Conservation (phyloP, 64 coral and sea anemone genomes). For the Pachyseris speciosa region DNA sequence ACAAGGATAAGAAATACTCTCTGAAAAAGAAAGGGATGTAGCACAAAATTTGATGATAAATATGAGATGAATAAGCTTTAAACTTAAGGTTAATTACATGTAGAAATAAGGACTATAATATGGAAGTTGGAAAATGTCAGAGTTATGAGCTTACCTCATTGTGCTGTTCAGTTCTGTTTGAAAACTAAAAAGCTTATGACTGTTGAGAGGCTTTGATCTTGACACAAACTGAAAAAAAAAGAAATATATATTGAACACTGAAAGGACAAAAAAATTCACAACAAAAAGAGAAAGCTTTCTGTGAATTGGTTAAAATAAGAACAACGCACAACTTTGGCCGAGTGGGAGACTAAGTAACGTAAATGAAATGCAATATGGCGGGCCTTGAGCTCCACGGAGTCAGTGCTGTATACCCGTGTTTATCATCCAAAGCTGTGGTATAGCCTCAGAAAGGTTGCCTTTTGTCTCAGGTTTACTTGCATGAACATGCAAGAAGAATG, state of each 20-base stretch:
- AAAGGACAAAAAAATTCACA: neutral
- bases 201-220: slow-evolving; percentile 81
- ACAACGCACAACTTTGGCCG: neutral
- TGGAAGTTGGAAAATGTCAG: too few relatives aligned
- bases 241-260: neutral
- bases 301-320: too few relatives aligned
- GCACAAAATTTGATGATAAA: neutral
- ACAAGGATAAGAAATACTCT: neutral
- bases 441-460: too few relatives aligned
- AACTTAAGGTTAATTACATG: too few relatives aligned
- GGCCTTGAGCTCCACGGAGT: too few relatives aligned
- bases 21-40: neutral
- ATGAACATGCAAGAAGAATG: too few relatives aligned
- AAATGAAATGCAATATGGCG: neutral
- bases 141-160: slow-evolving; percentile 83
- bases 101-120: too few relatives aligned
- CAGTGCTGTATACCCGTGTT: too few relatives aligned
- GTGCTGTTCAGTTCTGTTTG: slow-evolving; percentile 94
- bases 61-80: neutral
- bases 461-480: too few relatives aligned
- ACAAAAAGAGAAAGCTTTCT: neutral
- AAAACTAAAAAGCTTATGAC: slow-evolving; percentile 84
- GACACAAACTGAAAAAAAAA: slow-evolving; percentile 76
- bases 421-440: too few relatives aligned
- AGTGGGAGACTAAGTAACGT: neutral